Percentiles rank a stretch among this genome's conserved stretches.
Evolutionary conservation across 2,113 vertebrate genomes (phyloP).

Genomic region (Hemichromis elongatus): DNA sequence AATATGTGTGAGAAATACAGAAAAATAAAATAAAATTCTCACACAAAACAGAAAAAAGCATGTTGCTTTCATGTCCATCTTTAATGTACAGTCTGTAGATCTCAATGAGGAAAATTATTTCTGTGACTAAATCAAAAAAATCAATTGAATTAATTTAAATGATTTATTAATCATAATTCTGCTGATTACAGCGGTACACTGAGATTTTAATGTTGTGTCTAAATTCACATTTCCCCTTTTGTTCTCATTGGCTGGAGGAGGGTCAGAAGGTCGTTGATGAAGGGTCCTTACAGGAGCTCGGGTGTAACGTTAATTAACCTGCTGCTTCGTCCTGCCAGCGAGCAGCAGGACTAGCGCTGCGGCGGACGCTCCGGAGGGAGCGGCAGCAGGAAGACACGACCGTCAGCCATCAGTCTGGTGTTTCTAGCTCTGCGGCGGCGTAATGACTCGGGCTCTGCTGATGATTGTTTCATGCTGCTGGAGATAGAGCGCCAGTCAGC

Average conservation of each 20-base stretch:
- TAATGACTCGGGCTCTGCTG: not conserved
- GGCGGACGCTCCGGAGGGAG: not conserved
- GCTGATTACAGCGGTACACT: not conserved
- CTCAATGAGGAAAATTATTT: not conserved
- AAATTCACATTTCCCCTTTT: not conserved
- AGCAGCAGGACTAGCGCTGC: not conserved
- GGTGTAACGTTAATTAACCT: constrained; percentile 8
- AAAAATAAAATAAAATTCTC: not conserved
- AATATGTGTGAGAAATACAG: not conserved
- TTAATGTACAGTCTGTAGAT: not conserved
- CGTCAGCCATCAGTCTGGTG: not conserved
- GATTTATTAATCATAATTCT: not conserved
- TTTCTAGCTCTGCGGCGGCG: not conserved
- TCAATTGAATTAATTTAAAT: not conserved
- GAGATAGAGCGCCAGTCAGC: not conserved
- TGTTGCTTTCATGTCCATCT: not conserved
- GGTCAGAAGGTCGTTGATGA: not conserved
- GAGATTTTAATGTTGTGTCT: not conserved
- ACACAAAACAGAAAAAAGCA: not conserved
- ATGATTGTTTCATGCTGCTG: not conserved
- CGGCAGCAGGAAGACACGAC: not conserved
- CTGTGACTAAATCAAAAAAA: not conserved
- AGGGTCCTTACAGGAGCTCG: not conserved
- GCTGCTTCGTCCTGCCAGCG: not conserved
- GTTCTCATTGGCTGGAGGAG: not conserved